Evolutionary conservation across 1,140 invertebrate genomes (phyloP).

Genomic region (Bombus sibiricus): DNA sequence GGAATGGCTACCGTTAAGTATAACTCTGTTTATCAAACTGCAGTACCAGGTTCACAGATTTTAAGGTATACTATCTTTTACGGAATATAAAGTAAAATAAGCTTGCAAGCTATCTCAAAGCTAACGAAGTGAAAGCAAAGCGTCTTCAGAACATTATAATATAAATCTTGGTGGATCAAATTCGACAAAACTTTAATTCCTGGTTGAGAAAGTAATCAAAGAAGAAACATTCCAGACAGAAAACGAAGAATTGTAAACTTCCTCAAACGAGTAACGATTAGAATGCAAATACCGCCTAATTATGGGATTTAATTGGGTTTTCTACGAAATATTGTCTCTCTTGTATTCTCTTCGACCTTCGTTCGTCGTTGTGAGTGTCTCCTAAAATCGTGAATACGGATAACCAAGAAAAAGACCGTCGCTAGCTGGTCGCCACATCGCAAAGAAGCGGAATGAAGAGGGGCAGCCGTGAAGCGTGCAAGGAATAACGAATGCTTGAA

Average conservation of each 20-base stretch:
- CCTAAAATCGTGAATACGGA: conserved; percentile 48
- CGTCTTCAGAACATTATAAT: no score
- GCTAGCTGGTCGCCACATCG: conserved; percentile 5
- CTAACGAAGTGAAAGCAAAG: background rate
- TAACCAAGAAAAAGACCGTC: conserved; percentile 12
- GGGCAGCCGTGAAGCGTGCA: conserved; percentile 27
- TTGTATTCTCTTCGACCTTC: background rate
- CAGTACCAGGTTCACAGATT: background rate
- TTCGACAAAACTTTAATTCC: background rate
- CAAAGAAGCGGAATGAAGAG: conserved; percentile 39
- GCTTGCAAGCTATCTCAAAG: background rate
- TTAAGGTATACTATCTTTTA: background rate
- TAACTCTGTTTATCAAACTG: background rate
- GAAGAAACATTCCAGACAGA: background rate
- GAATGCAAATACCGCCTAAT: conserved; percentile 37
- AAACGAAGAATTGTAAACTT: background rate
- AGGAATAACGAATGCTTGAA: conserved; percentile 74
- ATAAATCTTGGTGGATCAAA: no score
- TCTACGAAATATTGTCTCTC: background rate
- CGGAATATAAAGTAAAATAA: background rate
- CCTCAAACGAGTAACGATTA: background rate
- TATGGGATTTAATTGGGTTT: conserved; percentile 49
- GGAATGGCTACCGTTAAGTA: background rate
- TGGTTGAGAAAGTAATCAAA: background rate
- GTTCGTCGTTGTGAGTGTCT: background rate